Base-by-base conservation (phyloP, 2,888 invertebrate species). In the Lepidocyrtinus sp. region DNA sequence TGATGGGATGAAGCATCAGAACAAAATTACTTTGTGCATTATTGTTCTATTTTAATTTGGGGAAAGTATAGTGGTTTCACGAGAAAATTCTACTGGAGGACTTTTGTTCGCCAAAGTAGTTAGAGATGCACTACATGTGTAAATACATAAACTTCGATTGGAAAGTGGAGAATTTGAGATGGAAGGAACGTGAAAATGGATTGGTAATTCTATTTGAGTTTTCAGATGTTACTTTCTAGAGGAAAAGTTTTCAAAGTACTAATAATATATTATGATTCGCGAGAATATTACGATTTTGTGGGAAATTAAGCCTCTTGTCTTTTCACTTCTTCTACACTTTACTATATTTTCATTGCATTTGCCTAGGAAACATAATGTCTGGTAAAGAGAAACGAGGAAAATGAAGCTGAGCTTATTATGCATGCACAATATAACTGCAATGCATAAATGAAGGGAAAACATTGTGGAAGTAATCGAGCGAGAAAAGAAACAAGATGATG, bases 281-380 rank as follows among this genome's bases (percentile, higher is more conserved):
- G 45, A 36, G 62, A 15, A 36, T 50, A 71, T 17, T 71, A 68
- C 62, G 68, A 68, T 75, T 62, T 45, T 7, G 69, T 75, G 75
- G 50, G 68, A 75, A 68, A 75, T 75, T 75, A 75, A 75, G 68
- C 65, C 62, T 61, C 55, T 75, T 75, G 19, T 59, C 36, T 36
- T 36, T 36, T 36, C 36, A 36, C 36, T 36, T 36, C n/a, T 36
- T 36, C 36, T 36, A 36, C 36, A 7, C 36, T 36, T 36, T 36
- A 5, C n/a, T n/a, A n/a, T n/a, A n/a, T n/a, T n/a, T n/a, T n/a
- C n/a, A n/a, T n/a, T n/a, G n/a, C n/a, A n/a, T n/a, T n/a, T n/a
- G n/a, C n/a, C n/a, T n/a, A n/a, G n/a, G n/a, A n/a, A 1, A 67
- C 36, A 67, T 67, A 36, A 12, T 36, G 36, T 12, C 12, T 36